Base-by-base conservation (phyloP, 2,797 vertebrate genomes). In the Crocidura indochinensis region DNA sequence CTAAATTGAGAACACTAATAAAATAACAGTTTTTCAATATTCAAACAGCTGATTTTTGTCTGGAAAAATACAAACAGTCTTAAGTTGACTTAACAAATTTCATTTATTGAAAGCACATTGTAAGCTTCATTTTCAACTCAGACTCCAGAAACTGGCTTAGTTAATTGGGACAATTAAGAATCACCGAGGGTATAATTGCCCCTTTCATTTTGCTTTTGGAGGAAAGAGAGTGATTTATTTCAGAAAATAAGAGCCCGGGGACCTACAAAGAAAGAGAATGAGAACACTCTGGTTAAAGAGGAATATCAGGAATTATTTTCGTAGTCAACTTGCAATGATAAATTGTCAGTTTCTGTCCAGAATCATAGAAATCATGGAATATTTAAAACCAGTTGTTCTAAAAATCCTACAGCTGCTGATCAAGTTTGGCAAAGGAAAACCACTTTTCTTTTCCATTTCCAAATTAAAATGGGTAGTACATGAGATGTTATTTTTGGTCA, bases 131-230 rank as follows among this genome's bases (percentile, higher is more conserved):
- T 93, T 97, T 95, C 93, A 95, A 77, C 83, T 91, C 84, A 93
- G 93, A 93, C 53, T 94, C 88, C 79, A 94, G 92, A 95, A 94
- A 93, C 92, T 92, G 82, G 89, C 91, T 96, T 94, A 78, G 92
- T 91, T 95, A 96, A 96, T 94, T 96, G 92, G 76, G 65, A 96
- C 88, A 90, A 95, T 96, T 96, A 96, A 96, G 95, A 93, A 91
- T 88, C 92, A 89, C 87, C 31, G 3, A 96, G 95, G 90, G 84
- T 87, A 91, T 96, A 96, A 96, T 96, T 96, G 95, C 86, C 84
- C 93, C 95, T 96, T 92, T 96, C 88, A 93, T 90, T 93, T 95
- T 92, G 87, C 88, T 90, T 93, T 77, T 64, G 64, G 53, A 90
- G 47, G 83, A 88, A 92, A 85, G 75, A 84, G 68, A 93, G 74